phyloP scores from a whole-genome alignment of 2,888 invertebrate species.

The Atethmia centrago region DNA sequence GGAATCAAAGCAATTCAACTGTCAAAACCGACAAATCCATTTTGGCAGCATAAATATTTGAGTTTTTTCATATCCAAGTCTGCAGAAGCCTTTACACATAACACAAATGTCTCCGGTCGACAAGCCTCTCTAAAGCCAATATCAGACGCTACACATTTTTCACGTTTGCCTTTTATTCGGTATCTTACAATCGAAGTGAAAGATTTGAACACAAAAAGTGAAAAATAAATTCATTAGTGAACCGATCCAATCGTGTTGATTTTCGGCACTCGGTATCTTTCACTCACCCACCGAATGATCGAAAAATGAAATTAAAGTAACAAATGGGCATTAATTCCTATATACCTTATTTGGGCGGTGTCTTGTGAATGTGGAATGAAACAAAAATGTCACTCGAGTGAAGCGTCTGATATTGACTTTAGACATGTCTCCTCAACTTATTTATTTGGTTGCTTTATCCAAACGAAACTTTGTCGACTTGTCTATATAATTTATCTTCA shows the following conservation, averaged over 20 bases:
- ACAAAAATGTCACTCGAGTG: background rate
- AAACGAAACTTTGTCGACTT: background rate
- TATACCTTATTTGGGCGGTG: no score
- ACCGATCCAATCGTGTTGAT: no score
- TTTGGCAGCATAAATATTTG: conserved; percentile 6
- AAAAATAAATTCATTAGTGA: no score
- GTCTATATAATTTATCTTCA: background rate
- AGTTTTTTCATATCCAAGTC: no score
- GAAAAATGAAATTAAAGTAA: background rate
- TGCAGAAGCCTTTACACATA: no score
- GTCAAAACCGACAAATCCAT: conserved; percentile 17
- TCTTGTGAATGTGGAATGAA: background rate
- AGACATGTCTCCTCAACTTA: conserved; percentile 1
- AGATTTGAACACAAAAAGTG: background rate
- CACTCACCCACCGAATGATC: background rate
- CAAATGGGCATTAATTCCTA: no score
- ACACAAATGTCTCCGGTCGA: conserved; percentile 15
- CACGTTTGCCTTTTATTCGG: no score
- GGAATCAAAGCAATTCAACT: background rate
- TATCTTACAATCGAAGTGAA: background rate
- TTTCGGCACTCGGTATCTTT: background rate
- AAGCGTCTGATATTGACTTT: background rate
- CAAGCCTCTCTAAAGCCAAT: background rate
- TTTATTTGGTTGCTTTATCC: background rate
- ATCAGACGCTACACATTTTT: background rate